A percentile compares a stretch with the other conserved stretches of the same genome.
Conservation (phyloP, 2,888 invertebrate genomes). For the Ypsolopha sequella region DNA sequence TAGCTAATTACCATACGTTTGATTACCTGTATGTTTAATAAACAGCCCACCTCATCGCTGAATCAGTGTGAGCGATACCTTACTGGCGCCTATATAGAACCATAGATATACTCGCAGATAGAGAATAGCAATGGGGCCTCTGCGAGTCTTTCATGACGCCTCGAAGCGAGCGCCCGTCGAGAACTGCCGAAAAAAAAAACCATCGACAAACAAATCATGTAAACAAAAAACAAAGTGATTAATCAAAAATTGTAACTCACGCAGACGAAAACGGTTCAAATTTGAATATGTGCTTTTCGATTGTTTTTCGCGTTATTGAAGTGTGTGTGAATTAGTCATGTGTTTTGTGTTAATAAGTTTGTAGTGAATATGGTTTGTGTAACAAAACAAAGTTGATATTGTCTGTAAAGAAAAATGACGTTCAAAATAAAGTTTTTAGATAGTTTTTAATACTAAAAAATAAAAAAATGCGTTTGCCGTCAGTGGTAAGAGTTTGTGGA, state of each 20-base stretch:
- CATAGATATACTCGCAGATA: not conserved
- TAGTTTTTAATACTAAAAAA: not conserved
- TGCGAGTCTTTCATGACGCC: not conserved
- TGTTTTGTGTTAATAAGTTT: not conserved
- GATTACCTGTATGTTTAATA: too few relatives aligned
- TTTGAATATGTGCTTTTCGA: too few relatives aligned
- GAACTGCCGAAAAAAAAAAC: not conserved
- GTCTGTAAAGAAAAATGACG: slow-evolving; percentile 55
- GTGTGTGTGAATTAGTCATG: not conserved
- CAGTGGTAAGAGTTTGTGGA: slow-evolving; percentile 47
- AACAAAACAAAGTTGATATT: slow-evolving; percentile 18
- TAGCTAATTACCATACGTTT: too few relatives aligned
- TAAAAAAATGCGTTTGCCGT: slow-evolving; percentile 53
- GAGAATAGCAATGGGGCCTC: not conserved
- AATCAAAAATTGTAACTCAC: not conserved
- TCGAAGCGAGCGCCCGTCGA: not conserved
- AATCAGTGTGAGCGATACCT: too few relatives aligned
- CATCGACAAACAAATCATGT: not conserved
- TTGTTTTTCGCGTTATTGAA: not conserved
- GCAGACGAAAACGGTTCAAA: too few relatives aligned
- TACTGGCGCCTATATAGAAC: too few relatives aligned
- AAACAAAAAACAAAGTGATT: not conserved
- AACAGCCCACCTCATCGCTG: too few relatives aligned
- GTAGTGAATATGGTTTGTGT: slow-evolving; percentile 11
- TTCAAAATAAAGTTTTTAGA: too few relatives aligned